Evolutionary conservation across 2,888 invertebrate genomes (phyloP), one percentile per base, ranked within the genome.

Genomic region (Camptogramma bilineatum): DNA sequence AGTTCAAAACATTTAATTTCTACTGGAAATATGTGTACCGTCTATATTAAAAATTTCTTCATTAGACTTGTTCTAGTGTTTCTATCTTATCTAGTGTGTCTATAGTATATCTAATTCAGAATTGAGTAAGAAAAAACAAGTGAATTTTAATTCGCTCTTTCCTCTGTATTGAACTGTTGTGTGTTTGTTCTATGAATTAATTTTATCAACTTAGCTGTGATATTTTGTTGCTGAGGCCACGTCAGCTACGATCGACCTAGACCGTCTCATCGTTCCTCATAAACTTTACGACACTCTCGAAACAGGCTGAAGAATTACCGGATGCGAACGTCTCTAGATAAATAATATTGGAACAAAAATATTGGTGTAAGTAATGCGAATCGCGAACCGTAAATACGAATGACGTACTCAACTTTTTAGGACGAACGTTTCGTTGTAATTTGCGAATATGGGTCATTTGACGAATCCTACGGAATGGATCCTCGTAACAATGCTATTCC

Each of bases 231-330:
- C 31, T 21, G 34, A 24, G 31, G 17, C 28, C 50, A 19, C 50
- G 53, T 60, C 55, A 64, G 65, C 69, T 44, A 62, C 57, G 70
- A 71, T 69, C 78, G 83, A 83, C 82, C 79, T 65, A 69, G 60
- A 68, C 70, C 76, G 61, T 78, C 79, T 76, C 78, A 77, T 76
- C 71, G 73, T 62, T 64, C 73, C 74, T 80, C 84, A 79, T 85
- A 85, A 85, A 85, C 58, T 85, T 85, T 84, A 85, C 79, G 81
- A 78, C 60, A 70, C 75, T 70, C 76, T 74, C 70, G 69, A 77
- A 77, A 78, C 76, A 77, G 74, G 70, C 72, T 72, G 74, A 77
- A 75, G 80, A 78, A 80, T 78, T 77, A 76, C 70, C 61, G 73
- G 73, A 76, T 77, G 69, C 71, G 64, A 66, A 70, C 61, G 61